Conservation (phyloP, 1,140 invertebrate species). For the Magallana gigas region DNA sequence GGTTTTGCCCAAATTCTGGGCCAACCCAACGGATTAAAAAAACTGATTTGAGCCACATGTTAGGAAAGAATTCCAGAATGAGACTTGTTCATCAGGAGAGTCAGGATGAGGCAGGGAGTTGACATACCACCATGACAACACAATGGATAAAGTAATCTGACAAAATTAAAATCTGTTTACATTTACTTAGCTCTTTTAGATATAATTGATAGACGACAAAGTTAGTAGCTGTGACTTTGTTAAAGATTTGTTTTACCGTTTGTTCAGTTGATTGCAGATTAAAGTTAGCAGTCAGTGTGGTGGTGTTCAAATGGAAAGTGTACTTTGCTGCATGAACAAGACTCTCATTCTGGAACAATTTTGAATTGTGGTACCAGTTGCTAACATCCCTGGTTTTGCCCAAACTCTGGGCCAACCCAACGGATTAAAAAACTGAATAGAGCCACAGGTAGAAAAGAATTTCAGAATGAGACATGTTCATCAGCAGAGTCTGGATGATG, state of each 20-base stretch:
- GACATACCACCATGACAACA: neutral
- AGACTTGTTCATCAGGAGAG: neutral
- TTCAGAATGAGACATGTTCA: no score
- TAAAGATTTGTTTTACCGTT: no score
- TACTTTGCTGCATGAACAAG: neutral
- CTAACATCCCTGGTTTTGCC: neutral
- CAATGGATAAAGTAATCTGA: neutral
- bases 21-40: neutral
- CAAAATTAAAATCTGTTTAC: neutral
- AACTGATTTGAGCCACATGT: slow-evolving; percentile 8
- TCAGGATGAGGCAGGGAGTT: neutral
- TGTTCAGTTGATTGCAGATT: no score
- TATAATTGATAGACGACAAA: no score
- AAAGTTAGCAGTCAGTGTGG: neutral
- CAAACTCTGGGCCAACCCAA: neutral
- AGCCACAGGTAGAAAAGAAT: no score
- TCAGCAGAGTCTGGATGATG: no score
- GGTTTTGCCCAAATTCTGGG: neutral
- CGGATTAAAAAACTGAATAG: no score
- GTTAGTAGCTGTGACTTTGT: no score
- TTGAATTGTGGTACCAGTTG: neutral
- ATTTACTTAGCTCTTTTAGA: no score
- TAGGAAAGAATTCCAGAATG: neutral
- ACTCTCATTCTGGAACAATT: neutral
- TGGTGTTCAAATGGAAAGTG: neutral